A percentile compares a stretch with the other conserved stretches of the same genome.
phyloP scores from a whole-genome alignment of 1,140 invertebrate genomes.

The Calliopsis andreniformis region DNA sequence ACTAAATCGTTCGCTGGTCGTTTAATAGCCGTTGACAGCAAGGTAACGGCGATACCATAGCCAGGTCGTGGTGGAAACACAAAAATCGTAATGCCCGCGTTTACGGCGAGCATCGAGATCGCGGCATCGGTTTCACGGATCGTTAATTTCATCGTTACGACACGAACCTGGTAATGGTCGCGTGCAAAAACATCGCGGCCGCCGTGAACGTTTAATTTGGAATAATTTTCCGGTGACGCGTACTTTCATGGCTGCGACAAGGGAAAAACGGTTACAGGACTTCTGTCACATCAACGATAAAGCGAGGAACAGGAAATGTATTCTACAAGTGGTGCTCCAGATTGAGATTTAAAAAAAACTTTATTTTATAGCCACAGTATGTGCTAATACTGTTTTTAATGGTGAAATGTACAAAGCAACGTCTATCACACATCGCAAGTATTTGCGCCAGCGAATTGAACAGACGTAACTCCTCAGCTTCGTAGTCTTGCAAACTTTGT shows the following conservation, averaged over 20 bases:
- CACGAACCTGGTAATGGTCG: slow-evolving; percentile 57
- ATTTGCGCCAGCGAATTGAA: not conserved
- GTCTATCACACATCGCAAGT: not conserved
- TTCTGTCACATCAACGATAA: too few relatives aligned
- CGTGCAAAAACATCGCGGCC: slow-evolving; percentile 57
- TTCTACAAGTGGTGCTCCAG: too few relatives aligned
- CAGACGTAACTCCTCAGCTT: too few relatives aligned
- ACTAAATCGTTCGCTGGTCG: not conserved
- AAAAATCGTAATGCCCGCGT: slow-evolving; percentile 35
- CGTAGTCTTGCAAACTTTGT: too few relatives aligned
- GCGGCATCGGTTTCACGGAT: slow-evolving; percentile 62
- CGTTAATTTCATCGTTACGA: slow-evolving; percentile 66
- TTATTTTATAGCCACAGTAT: too few relatives aligned
- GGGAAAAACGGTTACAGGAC: not conserved
- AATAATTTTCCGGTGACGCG: slow-evolving; percentile 47
- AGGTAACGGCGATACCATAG: not conserved
- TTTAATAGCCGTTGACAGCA: slow-evolving; percentile 9
- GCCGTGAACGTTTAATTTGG: slow-evolving; percentile 60
- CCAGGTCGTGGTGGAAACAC: not conserved
- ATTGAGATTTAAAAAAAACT: too few relatives aligned
- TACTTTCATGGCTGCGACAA: slow-evolving; percentile 21
- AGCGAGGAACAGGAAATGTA: too few relatives aligned
- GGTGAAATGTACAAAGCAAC: too few relatives aligned
- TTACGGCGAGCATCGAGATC: slow-evolving; percentile 36
- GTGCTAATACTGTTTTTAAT: too few relatives aligned